Evolutionary conservation across 2,888 invertebrate species (phyloP).

Genomic region (Acleris emargana): DNA sequence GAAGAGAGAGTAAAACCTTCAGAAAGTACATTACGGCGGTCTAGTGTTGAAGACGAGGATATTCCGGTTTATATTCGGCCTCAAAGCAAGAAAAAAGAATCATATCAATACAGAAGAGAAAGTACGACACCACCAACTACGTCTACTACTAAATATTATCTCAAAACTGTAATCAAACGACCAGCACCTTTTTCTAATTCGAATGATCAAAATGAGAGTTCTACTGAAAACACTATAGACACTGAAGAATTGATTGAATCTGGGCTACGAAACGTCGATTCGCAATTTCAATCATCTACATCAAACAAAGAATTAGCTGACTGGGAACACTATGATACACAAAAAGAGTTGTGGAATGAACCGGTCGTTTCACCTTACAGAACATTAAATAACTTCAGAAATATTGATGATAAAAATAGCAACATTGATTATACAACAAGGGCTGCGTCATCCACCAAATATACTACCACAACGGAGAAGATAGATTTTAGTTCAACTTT

Average conservation of each 20-base stretch:
- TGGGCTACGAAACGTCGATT: constrained; percentile 49
- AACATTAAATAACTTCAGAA: constrained; percentile 74
- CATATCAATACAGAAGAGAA: constrained; percentile 16
- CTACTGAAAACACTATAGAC: constrained; percentile 58
- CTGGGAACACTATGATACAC: constrained; percentile 43
- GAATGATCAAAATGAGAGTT: constrained; percentile 48
- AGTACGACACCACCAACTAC: constrained; percentile 45
- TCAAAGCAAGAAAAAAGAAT: constrained; percentile 9
- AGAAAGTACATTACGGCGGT: constrained; percentile 52
- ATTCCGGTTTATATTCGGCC: constrained; percentile 54
- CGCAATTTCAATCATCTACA: constrained; percentile 42
- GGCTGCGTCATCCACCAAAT: constrained; percentile 50
- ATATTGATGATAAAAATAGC: constrained; percentile 48
- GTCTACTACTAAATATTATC: constrained; percentile 61
- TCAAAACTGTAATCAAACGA: constrained; percentile 64
- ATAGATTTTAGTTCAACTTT: constrained; percentile 42
- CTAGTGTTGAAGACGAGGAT: constrained; percentile 54
- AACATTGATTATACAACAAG: constrained; percentile 50
- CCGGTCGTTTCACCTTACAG: constrained; percentile 80
- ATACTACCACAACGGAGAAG: constrained; percentile 47
- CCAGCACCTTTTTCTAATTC: constrained; percentile 57
- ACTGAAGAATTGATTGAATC: constrained; percentile 55
- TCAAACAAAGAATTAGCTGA: constrained; percentile 44
- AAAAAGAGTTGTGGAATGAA: constrained; percentile 58
- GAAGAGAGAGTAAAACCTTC: constrained; percentile 43